Percentiles rank a stretch among this genome's conserved stretches.
Evolutionary conservation across 1,140 invertebrate species (phyloP).

Genomic region (Apis laboriosa): DNA sequence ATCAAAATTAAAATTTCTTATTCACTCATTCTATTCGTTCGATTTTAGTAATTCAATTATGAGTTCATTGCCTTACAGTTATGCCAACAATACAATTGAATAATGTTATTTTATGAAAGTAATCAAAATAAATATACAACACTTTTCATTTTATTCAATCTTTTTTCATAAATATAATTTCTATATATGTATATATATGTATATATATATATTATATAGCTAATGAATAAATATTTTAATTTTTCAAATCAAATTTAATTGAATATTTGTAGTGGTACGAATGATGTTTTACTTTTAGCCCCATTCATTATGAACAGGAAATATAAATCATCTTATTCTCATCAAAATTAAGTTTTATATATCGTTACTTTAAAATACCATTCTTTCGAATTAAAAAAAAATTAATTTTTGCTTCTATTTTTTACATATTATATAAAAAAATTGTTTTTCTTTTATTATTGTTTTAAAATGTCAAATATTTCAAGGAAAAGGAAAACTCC

Average conservation of each 20-base stretch:
- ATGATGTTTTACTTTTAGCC: neutral
- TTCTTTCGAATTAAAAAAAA: neutral
- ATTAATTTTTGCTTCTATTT: neutral
- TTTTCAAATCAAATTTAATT: conserved; percentile 5
- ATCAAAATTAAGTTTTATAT: neutral
- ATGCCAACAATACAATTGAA: conserved; percentile 24
- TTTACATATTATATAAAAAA: neutral
- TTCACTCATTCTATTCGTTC: conserved; percentile 28
- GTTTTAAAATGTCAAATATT: conserved; percentile 69
- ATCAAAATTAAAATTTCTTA: conserved; percentile 24
- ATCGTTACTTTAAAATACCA: neutral
- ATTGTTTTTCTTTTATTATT: neutral
- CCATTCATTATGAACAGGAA: conserved; percentile 19
- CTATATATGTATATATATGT: no score
- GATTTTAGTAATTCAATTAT: conserved; percentile 59
- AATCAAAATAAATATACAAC: neutral
- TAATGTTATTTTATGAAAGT: neutral
- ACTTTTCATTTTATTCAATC: neutral
- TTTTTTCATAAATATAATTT: neutral
- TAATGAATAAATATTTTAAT: neutral
- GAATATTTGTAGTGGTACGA: conserved; percentile 19
- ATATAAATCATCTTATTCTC: conserved; percentile 27
- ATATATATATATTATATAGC: no score
- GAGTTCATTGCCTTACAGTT: conserved; percentile 47
- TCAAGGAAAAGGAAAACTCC: conserved; percentile 68